Conservation (phyloP, 2,113 vertebrate genomes). For the Hemibagrus wyckioides region DNA sequence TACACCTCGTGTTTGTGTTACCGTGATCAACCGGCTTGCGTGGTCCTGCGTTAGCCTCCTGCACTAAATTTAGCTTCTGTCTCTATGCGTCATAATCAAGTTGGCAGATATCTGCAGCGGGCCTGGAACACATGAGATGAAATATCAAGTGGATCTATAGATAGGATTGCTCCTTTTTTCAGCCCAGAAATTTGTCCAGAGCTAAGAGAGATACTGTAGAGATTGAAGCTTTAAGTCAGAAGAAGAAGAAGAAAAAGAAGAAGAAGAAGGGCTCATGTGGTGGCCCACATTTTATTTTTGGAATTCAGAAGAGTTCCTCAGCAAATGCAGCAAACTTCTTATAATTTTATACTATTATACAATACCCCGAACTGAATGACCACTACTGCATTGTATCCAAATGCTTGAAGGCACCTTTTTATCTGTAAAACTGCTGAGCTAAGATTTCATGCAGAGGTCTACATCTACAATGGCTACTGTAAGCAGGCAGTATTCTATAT, state of each 20-base stretch:
- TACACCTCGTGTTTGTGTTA: constrained; percentile 17
- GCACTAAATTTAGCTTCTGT: constrained; percentile 73
- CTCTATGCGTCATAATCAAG: constrained; percentile 69
- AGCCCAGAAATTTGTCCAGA: constrained; percentile 32
- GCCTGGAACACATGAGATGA: constrained; percentile 54
- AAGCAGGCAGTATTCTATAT: not conserved
- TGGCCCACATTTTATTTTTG: constrained; percentile 27
- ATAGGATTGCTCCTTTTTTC: constrained; percentile 43
- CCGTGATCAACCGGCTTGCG: constrained; percentile 53
- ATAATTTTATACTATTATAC: not conserved
- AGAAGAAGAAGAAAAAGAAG: not conserved
- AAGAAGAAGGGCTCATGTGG: not conserved
- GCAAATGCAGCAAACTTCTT: not conserved
- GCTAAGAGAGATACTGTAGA: constrained; percentile 26
- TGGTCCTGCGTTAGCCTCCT: constrained; percentile 61
- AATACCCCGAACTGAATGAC: too few species aligned
- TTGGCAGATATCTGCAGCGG: constrained; percentile 67
- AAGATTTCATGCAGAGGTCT: not conserved
- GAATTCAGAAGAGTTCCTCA: not conserved
- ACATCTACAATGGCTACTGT: not conserved
- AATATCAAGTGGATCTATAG: constrained; percentile 57
- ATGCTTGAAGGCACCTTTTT: not conserved
- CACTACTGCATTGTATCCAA: not conserved
- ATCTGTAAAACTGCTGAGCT: not conserved
- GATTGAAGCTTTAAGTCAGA: constrained; percentile 5